These are phyloP conservation scores for Odocoileus virginianus DNA, from an alignment of 2,113 vertebrate genomes.

Conservation along the genomic window DNA sequence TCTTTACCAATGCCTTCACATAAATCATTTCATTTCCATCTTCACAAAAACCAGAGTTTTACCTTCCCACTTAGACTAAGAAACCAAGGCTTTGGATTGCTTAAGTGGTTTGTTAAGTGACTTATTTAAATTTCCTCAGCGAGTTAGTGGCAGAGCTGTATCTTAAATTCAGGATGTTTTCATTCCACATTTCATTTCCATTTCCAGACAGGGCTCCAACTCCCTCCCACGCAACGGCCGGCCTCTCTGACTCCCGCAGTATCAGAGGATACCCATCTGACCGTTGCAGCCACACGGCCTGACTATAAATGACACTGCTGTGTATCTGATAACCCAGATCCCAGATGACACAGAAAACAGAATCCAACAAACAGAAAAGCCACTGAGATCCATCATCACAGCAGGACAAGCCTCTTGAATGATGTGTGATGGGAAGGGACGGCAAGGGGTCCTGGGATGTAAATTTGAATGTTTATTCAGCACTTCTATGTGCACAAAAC, in stretches of 20 bases:
- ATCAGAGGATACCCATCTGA: neutral
- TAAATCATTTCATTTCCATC: neutral
- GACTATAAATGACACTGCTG: neutral
- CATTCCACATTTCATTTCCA: neutral
- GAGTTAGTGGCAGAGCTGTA: neutral
- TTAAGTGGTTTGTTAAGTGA: neutral
- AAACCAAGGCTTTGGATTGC: neutral
- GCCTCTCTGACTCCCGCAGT: neutral
- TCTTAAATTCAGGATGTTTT: neutral
- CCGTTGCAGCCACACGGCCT: neutral
- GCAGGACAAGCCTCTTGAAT: neutral
- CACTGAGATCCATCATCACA: neutral
- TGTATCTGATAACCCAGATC: neutral
- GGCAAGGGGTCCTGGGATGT: neutral
- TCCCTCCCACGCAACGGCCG: neutral
- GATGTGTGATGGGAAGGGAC: neutral
- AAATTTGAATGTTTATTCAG: conserved; percentile 14
- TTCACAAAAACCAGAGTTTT: neutral
- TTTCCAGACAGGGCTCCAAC: neutral
- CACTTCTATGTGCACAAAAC: neutral
- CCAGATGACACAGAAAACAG: neutral
- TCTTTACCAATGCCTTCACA: neutral
- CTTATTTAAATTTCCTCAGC: neutral
- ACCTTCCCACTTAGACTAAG: neutral
- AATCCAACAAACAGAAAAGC: neutral